These are phyloP conservation scores for Thymelicus sylvestris DNA, from an alignment of 2,888 invertebrate species.

Conservation along the genomic window DNA sequence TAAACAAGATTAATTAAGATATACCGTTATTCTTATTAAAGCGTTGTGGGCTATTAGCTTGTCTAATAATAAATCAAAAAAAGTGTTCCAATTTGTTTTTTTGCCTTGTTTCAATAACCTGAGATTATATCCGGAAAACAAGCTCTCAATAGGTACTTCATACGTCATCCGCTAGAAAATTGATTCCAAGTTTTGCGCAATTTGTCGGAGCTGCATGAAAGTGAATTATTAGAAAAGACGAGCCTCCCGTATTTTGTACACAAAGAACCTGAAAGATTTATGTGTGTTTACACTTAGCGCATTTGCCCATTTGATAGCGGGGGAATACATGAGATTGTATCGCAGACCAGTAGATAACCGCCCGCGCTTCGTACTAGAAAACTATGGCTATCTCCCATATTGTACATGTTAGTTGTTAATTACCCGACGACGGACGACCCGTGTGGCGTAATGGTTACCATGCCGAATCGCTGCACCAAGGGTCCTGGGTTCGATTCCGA, in stretches of 20 bases:
- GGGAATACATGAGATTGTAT: slow-evolving; percentile 52
- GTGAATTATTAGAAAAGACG: slow-evolving; percentile 47
- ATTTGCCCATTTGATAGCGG: slow-evolving; percentile 51
- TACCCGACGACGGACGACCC: too few species aligned
- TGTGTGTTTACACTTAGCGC: slow-evolving; percentile 60
- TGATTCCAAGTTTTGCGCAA: slow-evolving; percentile 54
- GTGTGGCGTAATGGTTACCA: too few species aligned
- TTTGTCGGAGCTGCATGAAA: slow-evolving; percentile 48
- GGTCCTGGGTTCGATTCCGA: too few species aligned
- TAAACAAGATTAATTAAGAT: slow-evolving; percentile 22
- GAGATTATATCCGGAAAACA: slow-evolving; percentile 54
- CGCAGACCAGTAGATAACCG: slow-evolving; percentile 31
- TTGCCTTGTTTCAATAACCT: slow-evolving; percentile 44
- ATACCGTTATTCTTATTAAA: slow-evolving; percentile 11
- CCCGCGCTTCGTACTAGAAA: too few species aligned
- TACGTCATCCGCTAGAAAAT: slow-evolving; percentile 58
- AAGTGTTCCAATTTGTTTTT: slow-evolving; percentile 34
- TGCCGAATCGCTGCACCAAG: too few species aligned
- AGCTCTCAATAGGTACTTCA: slow-evolving; percentile 60
- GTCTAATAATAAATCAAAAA: slow-evolving; percentile 11
- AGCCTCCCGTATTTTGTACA: slow-evolving; percentile 44
- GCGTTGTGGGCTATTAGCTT: neutral
- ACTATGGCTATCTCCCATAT: too few species aligned
- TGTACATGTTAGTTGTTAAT: too few species aligned
- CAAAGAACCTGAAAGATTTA: slow-evolving; percentile 52